These are phyloP conservation scores for Epizoanthus ramosus DNA, from an alignment of 92 coral and sea anemone species.

Conservation along the genomic window DNA sequence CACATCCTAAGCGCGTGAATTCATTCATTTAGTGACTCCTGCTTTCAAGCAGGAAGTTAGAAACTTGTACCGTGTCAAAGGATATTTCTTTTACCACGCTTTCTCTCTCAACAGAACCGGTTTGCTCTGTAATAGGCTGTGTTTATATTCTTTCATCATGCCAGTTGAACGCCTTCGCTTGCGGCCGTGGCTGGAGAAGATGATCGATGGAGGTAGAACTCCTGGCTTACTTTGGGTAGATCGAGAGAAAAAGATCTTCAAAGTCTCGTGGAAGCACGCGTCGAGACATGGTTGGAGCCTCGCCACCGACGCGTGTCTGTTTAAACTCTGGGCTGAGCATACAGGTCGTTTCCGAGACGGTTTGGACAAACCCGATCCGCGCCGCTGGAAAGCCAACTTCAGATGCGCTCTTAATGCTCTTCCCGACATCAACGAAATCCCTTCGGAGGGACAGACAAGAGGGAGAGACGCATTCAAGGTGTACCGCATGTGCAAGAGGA, in stretches of 20 bases:
- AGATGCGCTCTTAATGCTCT: constrained; percentile 98
- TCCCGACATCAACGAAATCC: constrained; percentile 89
- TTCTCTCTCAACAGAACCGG: not conserved
- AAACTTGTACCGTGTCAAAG: not conserved
- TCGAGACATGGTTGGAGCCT: constrained; percentile 95
- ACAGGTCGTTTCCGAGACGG: constrained; percentile 87
- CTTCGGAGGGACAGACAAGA: constrained; percentile 81
- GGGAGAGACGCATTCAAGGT: constrained; percentile 95
- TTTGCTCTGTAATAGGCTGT: not conserved
- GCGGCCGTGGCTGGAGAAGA: constrained; percentile 90
- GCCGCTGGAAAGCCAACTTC: constrained; percentile 98
- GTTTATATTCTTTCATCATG: constrained; percentile 46
- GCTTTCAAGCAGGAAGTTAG: not conserved
- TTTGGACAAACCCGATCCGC: constrained; percentile 83
- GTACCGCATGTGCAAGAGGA: constrained; percentile 74
- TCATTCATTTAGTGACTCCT: not conserved
- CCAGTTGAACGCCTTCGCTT: constrained; percentile 93
- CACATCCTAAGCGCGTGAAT: not conserved
- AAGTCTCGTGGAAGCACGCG: constrained; percentile 98
- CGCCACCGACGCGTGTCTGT: constrained; percentile 84
- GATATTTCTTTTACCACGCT: too few species aligned
- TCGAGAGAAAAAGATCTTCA: constrained; percentile 70
- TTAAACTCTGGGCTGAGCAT: constrained; percentile 90
- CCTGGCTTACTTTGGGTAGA: constrained; percentile 94
- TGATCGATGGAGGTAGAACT: constrained; percentile 62